A percentile compares a stretch with the other conserved stretches of the same genome.
phyloP scores from a whole-genome alignment of 2,797 vertebrate species.

The Epinephelus coioides region DNA sequence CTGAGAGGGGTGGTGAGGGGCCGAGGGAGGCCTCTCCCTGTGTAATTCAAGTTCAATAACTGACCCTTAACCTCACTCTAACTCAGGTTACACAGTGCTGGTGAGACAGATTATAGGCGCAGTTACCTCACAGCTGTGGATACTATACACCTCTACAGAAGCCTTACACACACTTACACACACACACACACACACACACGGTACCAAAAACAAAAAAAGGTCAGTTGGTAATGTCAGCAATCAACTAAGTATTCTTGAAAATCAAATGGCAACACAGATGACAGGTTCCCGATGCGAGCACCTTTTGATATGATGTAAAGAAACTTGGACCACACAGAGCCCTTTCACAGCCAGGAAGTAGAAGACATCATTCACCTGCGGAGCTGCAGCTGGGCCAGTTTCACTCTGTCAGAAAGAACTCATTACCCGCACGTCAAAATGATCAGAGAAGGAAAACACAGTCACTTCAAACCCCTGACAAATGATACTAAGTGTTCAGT shows the following conservation, averaged over 20 bases:
- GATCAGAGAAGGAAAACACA: conserved; percentile 70
- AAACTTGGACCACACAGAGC: conserved; percentile 83
- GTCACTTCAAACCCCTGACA: conserved; percentile 54
- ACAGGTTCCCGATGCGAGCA: conserved; percentile 69
- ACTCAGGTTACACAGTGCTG: conserved; percentile 82
- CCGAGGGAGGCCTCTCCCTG: conserved; percentile 73
- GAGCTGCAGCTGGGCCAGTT: conserved; percentile 76
- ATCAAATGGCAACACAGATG: conserved; percentile 78
- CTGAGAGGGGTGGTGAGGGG: conserved; percentile 67
- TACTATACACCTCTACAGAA: conserved; percentile 78
- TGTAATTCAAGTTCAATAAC: conserved; percentile 86
- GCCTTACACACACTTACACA: conserved; percentile 50
- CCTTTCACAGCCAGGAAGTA: conserved; percentile 80
- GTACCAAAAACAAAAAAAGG: conserved; percentile 74
- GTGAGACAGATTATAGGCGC: conserved; percentile 81
- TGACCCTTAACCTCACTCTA: conserved; percentile 80
- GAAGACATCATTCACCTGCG: conserved; percentile 78
- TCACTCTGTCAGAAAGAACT: conserved; percentile 81
- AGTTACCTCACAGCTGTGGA: conserved; percentile 83
- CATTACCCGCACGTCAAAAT: conserved; percentile 73
- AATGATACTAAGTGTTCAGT: conserved; percentile 48
- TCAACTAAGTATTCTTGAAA: conserved; percentile 74
- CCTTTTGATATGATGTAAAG: conserved; percentile 80
- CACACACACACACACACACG: conserved; percentile 29
- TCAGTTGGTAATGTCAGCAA: conserved; percentile 81